Conservation (phyloP, 2,888 invertebrate species). For the Stenurella melanura region DNA sequence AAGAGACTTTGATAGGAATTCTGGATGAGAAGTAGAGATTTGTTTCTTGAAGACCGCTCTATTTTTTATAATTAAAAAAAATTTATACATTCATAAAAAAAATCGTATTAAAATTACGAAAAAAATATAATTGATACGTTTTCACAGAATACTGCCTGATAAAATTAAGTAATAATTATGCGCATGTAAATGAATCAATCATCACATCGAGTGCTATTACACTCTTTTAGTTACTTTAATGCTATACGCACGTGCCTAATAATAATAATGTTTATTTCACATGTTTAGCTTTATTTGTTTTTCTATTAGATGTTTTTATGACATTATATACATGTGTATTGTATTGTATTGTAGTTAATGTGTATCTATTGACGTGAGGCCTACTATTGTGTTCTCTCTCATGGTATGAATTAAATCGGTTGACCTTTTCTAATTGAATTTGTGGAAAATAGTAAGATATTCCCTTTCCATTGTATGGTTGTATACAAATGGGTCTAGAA, state of each 20-base stretch:
- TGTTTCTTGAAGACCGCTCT: no score
- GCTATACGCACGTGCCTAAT: neutral
- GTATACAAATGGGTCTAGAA: neutral
- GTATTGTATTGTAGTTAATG: neutral
- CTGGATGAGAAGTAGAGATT: no score
- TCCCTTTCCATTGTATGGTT: neutral
- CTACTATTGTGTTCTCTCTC: neutral
- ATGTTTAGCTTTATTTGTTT: slow-evolving; percentile 4
- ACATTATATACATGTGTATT: slow-evolving; percentile 4
- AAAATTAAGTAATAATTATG: neutral
- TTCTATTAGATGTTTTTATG: slow-evolving; percentile 3
- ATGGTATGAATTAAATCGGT: neutral
- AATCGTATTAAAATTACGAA: neutral
- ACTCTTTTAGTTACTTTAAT: neutral
- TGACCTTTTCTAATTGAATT: neutral
- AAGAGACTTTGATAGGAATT: no score
- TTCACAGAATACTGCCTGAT: neutral
- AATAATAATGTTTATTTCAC: slow-evolving; percentile 5
- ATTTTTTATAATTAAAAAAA: no score
- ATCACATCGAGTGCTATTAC: neutral
- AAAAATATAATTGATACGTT: neutral
- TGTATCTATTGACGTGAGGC: slow-evolving; percentile 2
- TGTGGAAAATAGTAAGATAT: neutral
- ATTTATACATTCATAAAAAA: no score
- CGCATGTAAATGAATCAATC: neutral